Conservation (phyloP, 2,797 vertebrate species). For the Rhyacichthys aspro region DNA sequence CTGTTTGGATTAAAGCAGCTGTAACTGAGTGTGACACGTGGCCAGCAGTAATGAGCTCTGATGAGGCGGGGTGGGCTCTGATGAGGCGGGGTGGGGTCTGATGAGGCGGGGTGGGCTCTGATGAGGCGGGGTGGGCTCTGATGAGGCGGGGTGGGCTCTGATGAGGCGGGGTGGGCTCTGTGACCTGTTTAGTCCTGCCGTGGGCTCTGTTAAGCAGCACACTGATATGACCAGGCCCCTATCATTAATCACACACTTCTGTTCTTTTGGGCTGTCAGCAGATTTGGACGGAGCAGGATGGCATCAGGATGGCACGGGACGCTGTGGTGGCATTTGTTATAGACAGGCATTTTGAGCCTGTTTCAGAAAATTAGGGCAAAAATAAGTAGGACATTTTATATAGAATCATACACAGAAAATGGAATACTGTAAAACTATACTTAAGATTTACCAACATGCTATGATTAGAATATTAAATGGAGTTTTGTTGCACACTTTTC, state of each 20-base stretch:
- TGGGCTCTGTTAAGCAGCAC: slow-evolving; percentile 89
- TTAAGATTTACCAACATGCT: no score
- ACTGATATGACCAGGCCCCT: slow-evolving; percentile 92
- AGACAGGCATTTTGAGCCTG: background rate
- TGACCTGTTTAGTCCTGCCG: slow-evolving; percentile 88
- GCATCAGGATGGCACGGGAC: no score
- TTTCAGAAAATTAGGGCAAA: background rate
- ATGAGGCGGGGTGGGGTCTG: no score
- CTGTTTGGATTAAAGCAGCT: slow-evolving; percentile 15
- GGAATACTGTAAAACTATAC: no score
- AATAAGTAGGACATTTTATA: no score
- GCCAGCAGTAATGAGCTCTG: slow-evolving; percentile 69
- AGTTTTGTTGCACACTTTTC: no score
- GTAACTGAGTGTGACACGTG: slow-evolving; percentile 67
- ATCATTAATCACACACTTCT: slow-evolving; percentile 94
- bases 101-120: slow-evolving; percentile 77
- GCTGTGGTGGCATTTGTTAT: slow-evolving; percentile 2
- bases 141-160: slow-evolving; percentile 73
- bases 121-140: no score
- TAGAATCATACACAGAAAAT: no score
- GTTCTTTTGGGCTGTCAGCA: slow-evolving; percentile 81
- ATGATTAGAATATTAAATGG: no score
- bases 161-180: slow-evolving; percentile 76
- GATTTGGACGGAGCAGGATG: slow-evolving; percentile 65
- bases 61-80: slow-evolving; percentile 76